Evolutionary conservation across 2,113 vertebrate species (phyloP), one percentile per base, ranked within the genome.

Genomic region (Seriola rivoliana): DNA sequence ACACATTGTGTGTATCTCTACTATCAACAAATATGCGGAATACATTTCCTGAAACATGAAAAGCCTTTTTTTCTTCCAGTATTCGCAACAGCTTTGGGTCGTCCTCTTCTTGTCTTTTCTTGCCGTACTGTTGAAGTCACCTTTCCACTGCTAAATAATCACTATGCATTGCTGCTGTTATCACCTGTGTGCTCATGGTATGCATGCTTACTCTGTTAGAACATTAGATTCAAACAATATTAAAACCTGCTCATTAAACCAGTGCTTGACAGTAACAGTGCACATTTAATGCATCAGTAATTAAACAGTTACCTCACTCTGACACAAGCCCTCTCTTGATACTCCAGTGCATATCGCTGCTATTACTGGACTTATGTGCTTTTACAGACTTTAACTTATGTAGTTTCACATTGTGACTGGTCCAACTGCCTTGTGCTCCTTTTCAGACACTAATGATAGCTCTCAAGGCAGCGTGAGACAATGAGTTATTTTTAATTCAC

Each of bases 381-480:
- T 59, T 60, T 50, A 46, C 58, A 29, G 38, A 42, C 23, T 17
- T 25, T 71, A 21, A 11, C 36, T 55, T 21, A 11, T 25, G 36
- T 65, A 14, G 14, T 65, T 42, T 65, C 25, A 52, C 17, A 52
- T 21, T 17, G 17, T 52, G 29, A 34, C 32, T 2, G 3, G 17
- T 2, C 14, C 4, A 38, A n/a, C 5, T 46, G 21, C 17, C 32
- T 60, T 14, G 32, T 44, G 23, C 52, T 29, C 13, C 52, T 60
- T 42, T 38, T 67, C 25, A 25, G 63, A 69, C 25, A 23, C 46
- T 57, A 69, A 57, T 10, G 36, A 52, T 10, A 9, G 59, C 14
- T 75, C 40, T 75, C 40, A 54, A 36, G 62, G 32, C 40, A 60
- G 14, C 58, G 19, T 2, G 2, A 64, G 58, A 69, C 75, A 46